Conservation (phyloP, 2,113 vertebrate species). For the Pelodiscus sinensis region DNA sequence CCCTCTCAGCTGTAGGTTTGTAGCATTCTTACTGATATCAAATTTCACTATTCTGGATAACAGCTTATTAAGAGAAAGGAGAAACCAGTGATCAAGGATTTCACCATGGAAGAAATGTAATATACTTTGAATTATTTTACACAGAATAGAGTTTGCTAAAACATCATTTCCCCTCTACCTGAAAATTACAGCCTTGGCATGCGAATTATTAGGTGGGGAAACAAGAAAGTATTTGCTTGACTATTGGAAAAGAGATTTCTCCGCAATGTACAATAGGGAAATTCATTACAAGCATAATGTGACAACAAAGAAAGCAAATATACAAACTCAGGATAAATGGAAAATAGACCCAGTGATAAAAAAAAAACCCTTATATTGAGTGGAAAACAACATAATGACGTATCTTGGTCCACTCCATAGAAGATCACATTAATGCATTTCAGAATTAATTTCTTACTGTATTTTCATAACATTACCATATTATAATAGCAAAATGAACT, state of each 20-base stretch:
- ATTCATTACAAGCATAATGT: background rate
- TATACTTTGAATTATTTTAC: background rate
- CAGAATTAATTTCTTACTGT: background rate
- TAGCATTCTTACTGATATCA: background rate
- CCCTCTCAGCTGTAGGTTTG: background rate
- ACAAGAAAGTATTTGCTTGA: background rate
- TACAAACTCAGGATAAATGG: background rate
- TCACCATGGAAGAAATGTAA: background rate
- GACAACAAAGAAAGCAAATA: background rate
- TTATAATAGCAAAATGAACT: background rate
- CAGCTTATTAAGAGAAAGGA: background rate
- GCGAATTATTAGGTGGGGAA: conserved; percentile 9
- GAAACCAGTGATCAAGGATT: background rate
- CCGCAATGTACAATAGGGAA: background rate
- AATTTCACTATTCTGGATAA: background rate
- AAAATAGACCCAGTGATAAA: background rate
- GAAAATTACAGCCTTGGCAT: background rate
- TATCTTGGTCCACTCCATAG: background rate
- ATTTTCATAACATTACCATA: background rate
- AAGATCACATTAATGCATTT: background rate
- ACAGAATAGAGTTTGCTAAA: conserved; percentile 5
- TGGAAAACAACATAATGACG: background rate
- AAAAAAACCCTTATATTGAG: background rate
- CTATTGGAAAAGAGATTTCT: background rate
- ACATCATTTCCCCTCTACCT: background rate